phyloP scores from a whole-genome alignment of 37 sponge, comb jelly and placozoan genomes.

The Hormiphora californensis region DNA sequence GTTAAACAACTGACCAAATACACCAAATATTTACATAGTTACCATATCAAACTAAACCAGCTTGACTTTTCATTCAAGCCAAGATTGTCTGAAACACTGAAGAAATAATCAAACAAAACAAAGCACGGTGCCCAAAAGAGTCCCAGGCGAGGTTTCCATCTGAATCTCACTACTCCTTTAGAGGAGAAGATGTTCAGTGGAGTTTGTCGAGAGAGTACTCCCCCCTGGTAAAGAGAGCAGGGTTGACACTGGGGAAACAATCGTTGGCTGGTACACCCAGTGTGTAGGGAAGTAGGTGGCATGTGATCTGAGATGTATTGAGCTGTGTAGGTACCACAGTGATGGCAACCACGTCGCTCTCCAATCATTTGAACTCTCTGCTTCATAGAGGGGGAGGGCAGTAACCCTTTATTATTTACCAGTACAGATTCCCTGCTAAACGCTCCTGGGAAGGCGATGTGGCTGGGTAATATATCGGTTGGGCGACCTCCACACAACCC shows the following conservation, averaged over 20 bases:
- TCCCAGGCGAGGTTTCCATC: background rate
- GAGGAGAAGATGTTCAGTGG: background rate
- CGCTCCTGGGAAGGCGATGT: background rate
- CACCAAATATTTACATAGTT: no score
- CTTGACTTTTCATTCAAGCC: no score
- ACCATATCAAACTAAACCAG: no score
- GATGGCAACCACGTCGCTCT: background rate
- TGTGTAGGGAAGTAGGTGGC: background rate
- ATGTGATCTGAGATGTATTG: background rate
- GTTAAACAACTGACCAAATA: no score
- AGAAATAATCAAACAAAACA: background rate
- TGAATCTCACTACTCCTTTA: background rate
- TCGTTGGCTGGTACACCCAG: background rate
- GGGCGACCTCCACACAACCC: background rate
- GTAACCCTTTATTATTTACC: background rate
- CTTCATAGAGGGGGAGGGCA: background rate
- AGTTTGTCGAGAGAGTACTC: background rate
- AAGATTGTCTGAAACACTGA: background rate
- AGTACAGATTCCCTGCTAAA: background rate
- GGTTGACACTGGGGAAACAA: background rate
- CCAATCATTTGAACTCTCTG: background rate
- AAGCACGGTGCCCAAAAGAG: background rate
- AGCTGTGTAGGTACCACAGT: background rate
- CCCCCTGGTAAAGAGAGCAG: conserved; percentile 1
- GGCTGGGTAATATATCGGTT: background rate